phyloP scores from a whole-genome alignment of 2,888 invertebrate species.

The Pandemis heparana region DNA sequence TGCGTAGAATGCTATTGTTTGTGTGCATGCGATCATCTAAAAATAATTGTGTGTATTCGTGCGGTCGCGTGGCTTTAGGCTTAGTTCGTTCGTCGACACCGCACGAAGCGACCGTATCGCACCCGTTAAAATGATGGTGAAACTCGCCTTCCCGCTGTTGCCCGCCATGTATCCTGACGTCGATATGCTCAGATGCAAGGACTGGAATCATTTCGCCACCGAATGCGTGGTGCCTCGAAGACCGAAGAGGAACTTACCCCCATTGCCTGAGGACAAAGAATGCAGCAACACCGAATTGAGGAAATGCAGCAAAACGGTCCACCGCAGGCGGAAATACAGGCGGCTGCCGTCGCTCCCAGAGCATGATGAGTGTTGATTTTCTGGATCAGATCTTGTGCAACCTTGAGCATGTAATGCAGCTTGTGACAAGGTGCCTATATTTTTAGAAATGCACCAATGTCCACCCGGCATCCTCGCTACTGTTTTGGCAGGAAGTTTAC shows the following conservation, averaged over 20 bases:
- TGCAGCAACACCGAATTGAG: constrained; percentile 70
- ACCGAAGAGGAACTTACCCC: constrained; percentile 69
- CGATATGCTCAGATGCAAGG: constrained; percentile 73
- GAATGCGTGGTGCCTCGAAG: constrained; percentile 74
- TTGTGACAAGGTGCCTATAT: constrained; percentile 2
- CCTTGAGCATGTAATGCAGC: constrained; percentile 3
- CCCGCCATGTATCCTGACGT: constrained; percentile 67
- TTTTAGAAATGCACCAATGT: constrained; percentile 3
- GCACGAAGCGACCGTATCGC: constrained; percentile 24
- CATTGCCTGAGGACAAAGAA: constrained; percentile 77
- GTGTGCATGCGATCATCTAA: constrained; percentile 35
- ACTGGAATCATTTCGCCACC: constrained; percentile 67
- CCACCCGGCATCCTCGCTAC: not conserved
- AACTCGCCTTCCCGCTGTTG: constrained; percentile 66
- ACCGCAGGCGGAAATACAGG: constrained; percentile 66
- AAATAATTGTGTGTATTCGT: constrained; percentile 32
- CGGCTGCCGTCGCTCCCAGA: constrained; percentile 73
- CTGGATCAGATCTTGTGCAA: constrained; percentile 5
- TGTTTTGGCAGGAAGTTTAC: constrained; percentile 8
- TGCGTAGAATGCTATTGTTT: constrained; percentile 42
- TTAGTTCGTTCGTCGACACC: constrained; percentile 34
- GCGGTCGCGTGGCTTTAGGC: not conserved
- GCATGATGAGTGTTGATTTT: constrained; percentile 72
- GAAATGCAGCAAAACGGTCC: constrained; percentile 63
- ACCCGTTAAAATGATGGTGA: constrained; percentile 58